Evolutionary conservation across 1,140 invertebrate species (phyloP), one percentile per base, ranked within the genome.

Genomic region (Arion vulgaris): DNA sequence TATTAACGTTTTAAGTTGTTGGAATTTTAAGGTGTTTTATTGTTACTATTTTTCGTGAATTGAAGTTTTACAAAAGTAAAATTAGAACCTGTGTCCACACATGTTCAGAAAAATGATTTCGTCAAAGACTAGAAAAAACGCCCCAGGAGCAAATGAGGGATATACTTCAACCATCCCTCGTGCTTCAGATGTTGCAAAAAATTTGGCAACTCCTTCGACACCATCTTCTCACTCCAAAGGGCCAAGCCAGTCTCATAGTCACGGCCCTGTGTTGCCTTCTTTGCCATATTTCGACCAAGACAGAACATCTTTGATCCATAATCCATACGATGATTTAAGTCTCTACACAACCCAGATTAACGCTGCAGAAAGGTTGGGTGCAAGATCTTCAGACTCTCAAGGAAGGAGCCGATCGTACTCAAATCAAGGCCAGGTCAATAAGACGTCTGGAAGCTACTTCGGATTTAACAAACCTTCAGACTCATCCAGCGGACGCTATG

Each of bases 321-420:
- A 78, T n/a, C 76, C 76, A 11, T 78, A 78, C 76, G 76, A 78
- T 26, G 76, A 78, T 34, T 41, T 78, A 15, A 78, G 57, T 32
- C 76, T 78, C 41, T 78, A 78, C 38, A n/a, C 76, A 2, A n/a
- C 76, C 19, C 76, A 78, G 57, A 78, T 78, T 36, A 78, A 28
- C 53, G 76, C 76, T 34, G 76, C 39, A 1, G 28, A 78, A n/a
- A 62, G 26, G 23, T 32, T 36, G 13, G 15, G 1, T 7, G 4
- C 76, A 4, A 66, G 36, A 15, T 57, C 53, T 13, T 41, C 76
- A 17, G 51, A 62, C 0, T 0, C 32, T 0, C 57, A 5, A 15
- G 7, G 34, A 15, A 28, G 53, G 1, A 49, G 19, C 13, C 32
- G 62, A 39, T 34, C 13, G 2, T 49, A 28, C 71, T 11, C 38